phyloP scores from a whole-genome alignment of 2,888 invertebrate genomes.

The Lottia gigantea region DNA sequence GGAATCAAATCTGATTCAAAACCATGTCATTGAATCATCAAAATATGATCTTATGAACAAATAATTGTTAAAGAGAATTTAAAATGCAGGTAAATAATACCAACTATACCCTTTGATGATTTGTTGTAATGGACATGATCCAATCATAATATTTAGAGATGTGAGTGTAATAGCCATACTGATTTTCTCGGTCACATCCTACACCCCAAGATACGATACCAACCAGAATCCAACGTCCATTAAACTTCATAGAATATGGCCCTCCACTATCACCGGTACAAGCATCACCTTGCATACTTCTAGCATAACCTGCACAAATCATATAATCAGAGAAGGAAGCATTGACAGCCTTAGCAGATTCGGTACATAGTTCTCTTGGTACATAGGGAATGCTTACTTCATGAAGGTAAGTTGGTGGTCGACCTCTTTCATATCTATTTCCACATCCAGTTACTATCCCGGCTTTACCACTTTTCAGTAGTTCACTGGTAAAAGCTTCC shows the following conservation, averaged over 20 bases:
- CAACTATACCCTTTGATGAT: neutral
- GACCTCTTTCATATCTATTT: slow-evolving; percentile 24
- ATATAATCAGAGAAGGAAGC: slow-evolving; percentile 43
- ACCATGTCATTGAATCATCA: too few species aligned
- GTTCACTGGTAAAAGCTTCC: slow-evolving; percentile 30
- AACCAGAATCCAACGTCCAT: slow-evolving; percentile 37
- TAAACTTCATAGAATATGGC: slow-evolving; percentile 36
- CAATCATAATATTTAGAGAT: slow-evolving; percentile 42
- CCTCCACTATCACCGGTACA: slow-evolving; percentile 51
- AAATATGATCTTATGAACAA: too few species aligned
- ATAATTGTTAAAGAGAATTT: too few species aligned
- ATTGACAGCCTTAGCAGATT: slow-evolving; percentile 31
- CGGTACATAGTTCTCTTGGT: slow-evolving; percentile 33
- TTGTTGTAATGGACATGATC: slow-evolving; percentile 31
- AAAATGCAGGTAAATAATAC: too few species aligned
- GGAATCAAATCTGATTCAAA: too few species aligned
- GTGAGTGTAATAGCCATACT: slow-evolving; percentile 50
- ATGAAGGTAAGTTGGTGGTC: slow-evolving; percentile 27
- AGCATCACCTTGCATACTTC: slow-evolving; percentile 43
- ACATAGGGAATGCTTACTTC: slow-evolving; percentile 40
- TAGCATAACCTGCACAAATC: slow-evolving; percentile 48
- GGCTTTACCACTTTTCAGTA: slow-evolving; percentile 28
- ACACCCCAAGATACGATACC: slow-evolving; percentile 50
- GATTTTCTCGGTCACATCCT: slow-evolving; percentile 42
- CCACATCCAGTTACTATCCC: slow-evolving; percentile 41